A percentile compares a stretch with the other conserved stretches of the same genome.
Evolutionary conservation across 2,888 invertebrate genomes (phyloP).

Genomic region (Alitta virens): DNA sequence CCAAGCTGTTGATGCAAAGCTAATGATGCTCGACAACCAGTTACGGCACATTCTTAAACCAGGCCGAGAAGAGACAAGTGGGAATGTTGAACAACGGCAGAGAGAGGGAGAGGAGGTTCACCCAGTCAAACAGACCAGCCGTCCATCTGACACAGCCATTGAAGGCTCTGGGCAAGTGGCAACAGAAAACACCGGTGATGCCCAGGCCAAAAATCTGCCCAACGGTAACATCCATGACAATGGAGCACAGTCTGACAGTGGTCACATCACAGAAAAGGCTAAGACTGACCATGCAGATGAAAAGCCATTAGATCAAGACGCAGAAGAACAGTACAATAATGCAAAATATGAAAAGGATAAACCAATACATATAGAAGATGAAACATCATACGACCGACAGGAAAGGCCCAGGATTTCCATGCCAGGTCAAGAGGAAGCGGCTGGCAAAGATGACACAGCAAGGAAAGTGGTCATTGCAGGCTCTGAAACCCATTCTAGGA

Average conservation of each 20-base stretch:
- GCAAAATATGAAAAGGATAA: neutral
- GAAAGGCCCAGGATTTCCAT: conserved; percentile 14
- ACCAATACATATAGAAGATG: conserved; percentile 14
- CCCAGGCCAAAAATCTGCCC: neutral
- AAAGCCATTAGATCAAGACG: neutral
- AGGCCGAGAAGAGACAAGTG: conserved; percentile 21
- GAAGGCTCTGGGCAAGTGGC: neutral
- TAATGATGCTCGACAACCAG: conserved; percentile 33
- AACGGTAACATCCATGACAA: neutral
- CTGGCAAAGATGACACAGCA: conserved; percentile 4
- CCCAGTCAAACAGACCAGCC: neutral
- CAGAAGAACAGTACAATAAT: neutral
- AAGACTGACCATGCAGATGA: neutral
- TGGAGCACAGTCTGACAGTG: neutral
- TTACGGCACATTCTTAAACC: conserved; percentile 36
- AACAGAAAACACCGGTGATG: too few relatives aligned
- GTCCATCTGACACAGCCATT: neutral
- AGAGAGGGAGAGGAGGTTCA: conserved; percentile 1
- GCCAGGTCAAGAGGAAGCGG: conserved; percentile 7
- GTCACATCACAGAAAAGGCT: neutral
- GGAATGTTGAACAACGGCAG: neutral
- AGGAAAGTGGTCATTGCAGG: conserved; percentile 1
- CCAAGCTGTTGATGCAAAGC: conserved; percentile 1
- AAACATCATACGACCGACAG: neutral
- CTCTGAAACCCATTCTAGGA: neutral